Conservation (phyloP, 2,797 vertebrate genomes). For the Mormyrus hasselquistii region DNA sequence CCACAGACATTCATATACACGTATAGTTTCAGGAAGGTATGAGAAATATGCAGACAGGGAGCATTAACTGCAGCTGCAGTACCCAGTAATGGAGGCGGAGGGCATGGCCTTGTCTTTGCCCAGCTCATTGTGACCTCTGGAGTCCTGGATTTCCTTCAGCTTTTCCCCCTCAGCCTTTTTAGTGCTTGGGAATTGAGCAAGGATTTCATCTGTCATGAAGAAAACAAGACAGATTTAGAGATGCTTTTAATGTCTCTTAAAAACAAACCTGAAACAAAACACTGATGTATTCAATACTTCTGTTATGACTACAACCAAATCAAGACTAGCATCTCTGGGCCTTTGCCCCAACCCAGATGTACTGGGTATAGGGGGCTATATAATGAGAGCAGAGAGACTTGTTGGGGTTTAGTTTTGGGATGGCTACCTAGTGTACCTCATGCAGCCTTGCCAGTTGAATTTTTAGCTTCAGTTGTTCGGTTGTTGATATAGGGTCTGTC, state of each 20-base stretch:
- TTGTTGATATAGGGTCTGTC: not conserved
- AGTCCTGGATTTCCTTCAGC: slow-evolving; percentile 46
- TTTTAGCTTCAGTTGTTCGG: not conserved
- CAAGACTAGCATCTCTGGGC: not conserved
- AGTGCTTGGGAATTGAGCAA: slow-evolving; percentile 81
- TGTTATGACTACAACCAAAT: not conserved
- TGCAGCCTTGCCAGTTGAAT: not conserved
- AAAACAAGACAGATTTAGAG: slow-evolving; percentile 14
- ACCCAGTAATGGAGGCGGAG: slow-evolving; percentile 41
- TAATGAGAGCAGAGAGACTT: not conserved
- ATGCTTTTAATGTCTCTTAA: not conserved
- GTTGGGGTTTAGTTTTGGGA: not conserved
- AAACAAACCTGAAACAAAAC: not conserved
- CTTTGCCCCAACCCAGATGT: not conserved
- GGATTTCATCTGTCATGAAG: slow-evolving; percentile 74
- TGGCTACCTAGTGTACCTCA: not conserved
- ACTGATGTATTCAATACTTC: not conserved
- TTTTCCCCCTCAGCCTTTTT: slow-evolving; percentile 65
- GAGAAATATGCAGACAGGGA: not conserved
- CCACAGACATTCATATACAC: not conserved
- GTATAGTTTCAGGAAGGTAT: not conserved
- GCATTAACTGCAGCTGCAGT: not conserved
- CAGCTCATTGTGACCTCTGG: slow-evolving; percentile 33
- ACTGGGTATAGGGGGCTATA: not conserved
- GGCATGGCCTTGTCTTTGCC: slow-evolving; percentile 44